A percentile compares a stretch with the other conserved stretches of the same genome.
These are phyloP conservation scores for Anguilla megastoma DNA, from an alignment of 2,797 vertebrate genomes.

Conservation along the genomic window DNA sequence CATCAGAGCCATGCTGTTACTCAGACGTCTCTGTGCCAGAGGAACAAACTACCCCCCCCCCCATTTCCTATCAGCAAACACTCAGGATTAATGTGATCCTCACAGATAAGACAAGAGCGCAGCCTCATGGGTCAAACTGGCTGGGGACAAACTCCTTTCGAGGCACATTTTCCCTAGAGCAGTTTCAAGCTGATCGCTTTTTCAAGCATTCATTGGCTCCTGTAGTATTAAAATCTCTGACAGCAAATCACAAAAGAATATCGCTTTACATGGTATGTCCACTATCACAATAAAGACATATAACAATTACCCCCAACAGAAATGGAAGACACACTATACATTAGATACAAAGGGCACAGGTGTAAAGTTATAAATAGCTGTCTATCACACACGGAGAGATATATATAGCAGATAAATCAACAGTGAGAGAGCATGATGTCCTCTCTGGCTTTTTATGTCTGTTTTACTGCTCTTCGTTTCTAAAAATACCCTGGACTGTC, in stretches of 20 bases:
- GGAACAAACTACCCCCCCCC: background rate
- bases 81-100: background rate
- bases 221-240: background rate
- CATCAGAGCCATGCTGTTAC: background rate
- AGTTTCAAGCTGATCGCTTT: background rate
- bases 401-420: slow-evolving; percentile 29
- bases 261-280: background rate
- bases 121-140: background rate
- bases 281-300: slow-evolving; percentile 9
- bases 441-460: slow-evolving; percentile 26
- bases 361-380: slow-evolving; percentile 23
- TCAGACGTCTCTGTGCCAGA: background rate
- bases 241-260: slow-evolving; percentile 13
- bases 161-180: background rate
- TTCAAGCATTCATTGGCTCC: background rate
- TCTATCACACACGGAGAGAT: background rate
- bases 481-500: slow-evolving; percentile 33
- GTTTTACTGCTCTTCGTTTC: slow-evolving; percentile 38
- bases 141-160: background rate
- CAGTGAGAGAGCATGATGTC: slow-evolving; percentile 21
- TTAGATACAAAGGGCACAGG: background rate
- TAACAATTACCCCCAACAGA: background rate
- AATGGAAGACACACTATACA: background rate
- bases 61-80: background rate
- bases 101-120: background rate